These are phyloP conservation scores for Mobula birostris DNA, from an alignment of 2,113 vertebrate species.

Conservation along the genomic window DNA sequence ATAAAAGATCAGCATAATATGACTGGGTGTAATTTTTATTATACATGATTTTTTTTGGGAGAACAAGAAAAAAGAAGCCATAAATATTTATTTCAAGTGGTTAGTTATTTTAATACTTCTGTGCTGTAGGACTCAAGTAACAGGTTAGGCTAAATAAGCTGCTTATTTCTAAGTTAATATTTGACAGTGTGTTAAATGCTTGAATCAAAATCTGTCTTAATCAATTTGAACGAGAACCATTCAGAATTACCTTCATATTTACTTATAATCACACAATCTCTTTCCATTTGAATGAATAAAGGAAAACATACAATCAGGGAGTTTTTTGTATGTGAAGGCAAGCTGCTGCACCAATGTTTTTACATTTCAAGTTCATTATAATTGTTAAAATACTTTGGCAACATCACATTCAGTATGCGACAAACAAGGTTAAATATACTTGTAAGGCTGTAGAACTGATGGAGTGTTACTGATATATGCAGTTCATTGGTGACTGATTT, in stretches of 20 bases:
- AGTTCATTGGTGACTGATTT: neutral
- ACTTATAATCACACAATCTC: neutral
- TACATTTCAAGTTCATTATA: neutral
- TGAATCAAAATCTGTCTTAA: neutral
- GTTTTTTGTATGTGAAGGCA: neutral
- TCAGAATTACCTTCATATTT: neutral
- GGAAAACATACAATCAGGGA: neutral
- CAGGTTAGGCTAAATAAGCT: neutral
- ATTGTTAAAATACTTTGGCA: conserved; percentile 12
- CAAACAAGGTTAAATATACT: conserved; percentile 5
- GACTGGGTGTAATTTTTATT: neutral
- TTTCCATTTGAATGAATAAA: neutral
- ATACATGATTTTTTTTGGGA: neutral
- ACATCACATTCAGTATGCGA: neutral
- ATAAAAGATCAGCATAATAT: neutral
- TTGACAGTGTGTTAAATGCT: neutral
- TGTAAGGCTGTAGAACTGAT: neutral
- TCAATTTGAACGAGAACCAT: neutral
- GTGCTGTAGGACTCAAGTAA: neutral
- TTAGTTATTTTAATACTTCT: neutral
- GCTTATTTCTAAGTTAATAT: neutral
- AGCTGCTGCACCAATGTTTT: neutral
- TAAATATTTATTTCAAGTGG: neutral
- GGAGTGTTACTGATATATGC: neutral
- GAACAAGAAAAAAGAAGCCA: neutral